phyloP scores from a whole-genome alignment of 2,797 vertebrate species.

The Muraenolepis orangiensis region DNA sequence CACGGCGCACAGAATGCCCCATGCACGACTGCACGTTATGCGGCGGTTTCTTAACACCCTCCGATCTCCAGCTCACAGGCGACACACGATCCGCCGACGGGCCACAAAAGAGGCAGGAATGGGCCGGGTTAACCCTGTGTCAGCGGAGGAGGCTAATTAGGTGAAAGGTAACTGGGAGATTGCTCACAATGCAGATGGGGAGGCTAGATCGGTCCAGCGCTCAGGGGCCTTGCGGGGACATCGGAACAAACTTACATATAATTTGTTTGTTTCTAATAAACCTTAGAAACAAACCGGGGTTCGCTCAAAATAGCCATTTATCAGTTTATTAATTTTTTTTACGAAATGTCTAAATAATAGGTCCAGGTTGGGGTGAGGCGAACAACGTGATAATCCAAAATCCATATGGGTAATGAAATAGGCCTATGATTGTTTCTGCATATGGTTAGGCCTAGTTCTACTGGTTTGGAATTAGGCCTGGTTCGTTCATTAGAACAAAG shows the following conservation, averaged over 20 bases:
- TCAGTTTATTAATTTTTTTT: too few relatives aligned
- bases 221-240: conserved; percentile 37
- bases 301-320: too few relatives aligned
- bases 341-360: too few relatives aligned
- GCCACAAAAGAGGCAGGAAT: conserved; percentile 35
- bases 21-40: too few relatives aligned
- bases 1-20: conserved; percentile 58
- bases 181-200: conserved; percentile 44
- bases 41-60: conserved; percentile 32
- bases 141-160: conserved; percentile 56
- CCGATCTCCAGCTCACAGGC: conserved; percentile 27
- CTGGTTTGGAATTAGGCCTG: background rate
- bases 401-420: too few relatives aligned
- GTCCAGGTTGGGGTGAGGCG: too few relatives aligned
- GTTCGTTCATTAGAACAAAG: too few relatives aligned
- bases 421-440: background rate
- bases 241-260: conserved; percentile 44
- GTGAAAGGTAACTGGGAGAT: conserved; percentile 68
- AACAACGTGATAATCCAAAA: too few relatives aligned
- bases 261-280: too few relatives aligned
- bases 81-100: conserved; percentile 45
- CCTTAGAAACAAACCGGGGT: conserved; percentile 18
- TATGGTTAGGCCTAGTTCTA: background rate
- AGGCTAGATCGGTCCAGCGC: conserved; percentile 31
- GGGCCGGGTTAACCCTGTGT: conserved; percentile 58